Evolutionary conservation across 23 tunicate genomes (phyloP).

Genomic region (Diplosoma virens): DNA sequence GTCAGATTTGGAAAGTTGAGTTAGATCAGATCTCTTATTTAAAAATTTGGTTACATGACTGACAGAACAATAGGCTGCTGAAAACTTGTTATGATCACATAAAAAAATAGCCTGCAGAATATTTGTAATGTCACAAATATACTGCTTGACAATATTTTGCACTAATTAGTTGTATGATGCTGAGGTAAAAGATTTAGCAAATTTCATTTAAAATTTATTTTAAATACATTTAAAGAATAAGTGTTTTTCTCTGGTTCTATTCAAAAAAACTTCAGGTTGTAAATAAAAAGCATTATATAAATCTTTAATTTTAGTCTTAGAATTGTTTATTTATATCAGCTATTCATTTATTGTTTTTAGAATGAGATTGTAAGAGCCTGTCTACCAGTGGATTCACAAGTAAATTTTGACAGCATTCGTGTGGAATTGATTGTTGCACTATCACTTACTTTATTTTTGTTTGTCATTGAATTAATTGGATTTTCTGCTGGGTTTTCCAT

Average conservation of each 20-base stretch:
- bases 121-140: too few species aligned
- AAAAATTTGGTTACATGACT: too few species aligned
- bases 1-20: too few species aligned
- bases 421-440: slow-evolving; percentile 49
- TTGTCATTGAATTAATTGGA: slow-evolving; percentile 66
- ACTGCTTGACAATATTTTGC: too few species aligned
- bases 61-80: too few species aligned
- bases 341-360: slow-evolving; percentile 5
- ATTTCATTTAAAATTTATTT: too few species aligned
- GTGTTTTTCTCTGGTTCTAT: not conserved
- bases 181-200: too few species aligned
- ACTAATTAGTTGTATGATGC: too few species aligned
- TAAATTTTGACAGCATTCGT: slow-evolving; percentile 16
- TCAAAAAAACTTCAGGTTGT: not conserved
- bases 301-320: too few species aligned
- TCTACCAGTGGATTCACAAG: slow-evolving; percentile 40
- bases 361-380: slow-evolving; percentile 51
- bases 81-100: too few species aligned
- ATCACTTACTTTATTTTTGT: slow-evolving; percentile 54
- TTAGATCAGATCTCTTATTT: too few species aligned
- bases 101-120: too few species aligned
- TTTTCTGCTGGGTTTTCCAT: slow-evolving; percentile 78
- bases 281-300: not conserved
- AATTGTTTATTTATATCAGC: not conserved
- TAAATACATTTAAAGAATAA: not conserved